Base-by-base conservation (phyloP, 2,113 vertebrate genomes). In the Axis porcinus region DNA sequence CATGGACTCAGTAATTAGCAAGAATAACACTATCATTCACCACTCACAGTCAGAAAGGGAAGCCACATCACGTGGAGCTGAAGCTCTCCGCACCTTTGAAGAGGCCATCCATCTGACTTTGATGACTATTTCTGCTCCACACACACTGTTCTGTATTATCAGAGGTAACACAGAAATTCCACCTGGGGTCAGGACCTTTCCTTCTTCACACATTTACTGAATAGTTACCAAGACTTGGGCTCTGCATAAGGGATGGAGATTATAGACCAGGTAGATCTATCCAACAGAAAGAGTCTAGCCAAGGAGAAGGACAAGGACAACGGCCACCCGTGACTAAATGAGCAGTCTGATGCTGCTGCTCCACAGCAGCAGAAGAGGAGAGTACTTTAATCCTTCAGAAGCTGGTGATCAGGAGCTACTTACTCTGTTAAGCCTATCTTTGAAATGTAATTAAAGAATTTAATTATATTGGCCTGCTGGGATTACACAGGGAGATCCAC, bases 391-490 rank as follows among this genome's bases (percentile, higher is more conserved):
- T 92, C 79, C 76, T 98, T 93, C 28, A 62, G 85, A 93, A 70
- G 60, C 85, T 57, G 45, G 36, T 52, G 76, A 91, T 74, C 33
- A 40, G 94, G 50, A 98, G 30, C 88, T 36, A 79, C 43, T 91
- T 84, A 50, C 14, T 40, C 89, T 83, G 55, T 47, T 93, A 97
- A 93, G 36, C 52, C 86, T 74, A 52, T 12, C 60, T 60, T 93
- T 78, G 52, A 96, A 92, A 95, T 86, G 78, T 91, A 97, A 96
- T 93, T 79, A 30, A 95, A 96, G 54, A 96, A 94, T 94, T 57
- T 94, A 95, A 94, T 97, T 95, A 95, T 45, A 25, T 82, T 60
- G 50, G 57, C 74, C 84, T 86, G 36, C 19, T 85, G 0, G 0
- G 62, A 94, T 86, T 52, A 82, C 0, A 1, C 15, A 78, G 91